Evolutionary conservation across 2,888 invertebrate species (phyloP), one percentile per base, ranked within the genome.

Genomic region (Rhamphomyia laevipes): DNA sequence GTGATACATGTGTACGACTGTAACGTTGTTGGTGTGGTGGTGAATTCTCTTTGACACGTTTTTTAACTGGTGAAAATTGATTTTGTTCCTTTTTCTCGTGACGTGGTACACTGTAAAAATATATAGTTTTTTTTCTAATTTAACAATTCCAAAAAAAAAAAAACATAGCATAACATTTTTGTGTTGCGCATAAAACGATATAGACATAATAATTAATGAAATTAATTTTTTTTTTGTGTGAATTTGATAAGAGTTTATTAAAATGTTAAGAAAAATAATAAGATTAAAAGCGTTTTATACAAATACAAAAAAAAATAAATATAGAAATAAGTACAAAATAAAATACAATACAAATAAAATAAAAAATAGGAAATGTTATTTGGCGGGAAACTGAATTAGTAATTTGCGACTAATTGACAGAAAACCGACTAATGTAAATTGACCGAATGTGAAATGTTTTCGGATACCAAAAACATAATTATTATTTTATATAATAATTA

Each of bases 61-160:
- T 96, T 75, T 96, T 96, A 23, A 95, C 94, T 2, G 96, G 96
- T 60, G 93, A 94, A 60, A 95, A 73, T 66, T 94, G 94, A 49
- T 88, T 86, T 49, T 86, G 84, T 64, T 85, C 85, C 67, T 91
- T 89, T 68, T 89, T 90, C 63, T 86, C 81, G 59, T 79, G 70
- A 43, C 70, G 68, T 53, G 70, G 70, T 58, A 70, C 70, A 59
- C 70, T 69, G 75, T 63, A 69, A 50, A 66, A 66, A 57, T 18
- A 18, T 40, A 16, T 16, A 37, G 7, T 16, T 16, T 2, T 16
- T 13, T 37, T 35, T 35, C n/a, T 35, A n/a, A 15, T 15, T 35
- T 35, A n/a, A n/a, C 33, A 35, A n/a, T n/a, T n/a, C n/a, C n/a
- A n/a, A n/a, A n/a, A n/a, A n/a, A n/a, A n/a, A n/a, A n/a, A n/a